Conservation (phyloP, 1,140 invertebrate species). For the Conus ventricosus region DNA sequence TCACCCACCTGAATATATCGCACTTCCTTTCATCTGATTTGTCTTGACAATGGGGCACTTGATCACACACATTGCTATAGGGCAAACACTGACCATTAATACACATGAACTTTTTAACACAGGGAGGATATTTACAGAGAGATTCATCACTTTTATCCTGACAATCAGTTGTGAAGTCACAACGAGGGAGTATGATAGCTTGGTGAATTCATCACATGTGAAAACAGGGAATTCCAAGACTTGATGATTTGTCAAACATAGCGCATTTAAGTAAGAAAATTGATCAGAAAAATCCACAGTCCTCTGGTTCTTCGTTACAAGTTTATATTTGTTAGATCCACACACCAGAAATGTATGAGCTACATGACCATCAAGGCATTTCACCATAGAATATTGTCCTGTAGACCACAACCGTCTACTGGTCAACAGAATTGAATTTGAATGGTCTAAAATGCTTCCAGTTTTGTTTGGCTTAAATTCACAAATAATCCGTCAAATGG, state of each 20-base stretch:
- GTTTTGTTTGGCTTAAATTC: neutral
- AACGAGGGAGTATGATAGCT: neutral
- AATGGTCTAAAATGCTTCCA: neutral
- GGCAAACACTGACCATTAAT: neutral
- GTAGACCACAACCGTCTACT: neutral
- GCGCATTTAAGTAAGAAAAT: neutral
- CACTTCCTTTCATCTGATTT: neutral
- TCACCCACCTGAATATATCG: neutral
- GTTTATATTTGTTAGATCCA: neutral
- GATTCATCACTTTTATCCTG: neutral
- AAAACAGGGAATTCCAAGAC: neutral
- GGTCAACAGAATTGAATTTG: neutral
- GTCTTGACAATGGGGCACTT: neutral
- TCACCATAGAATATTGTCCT: neutral
- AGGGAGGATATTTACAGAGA: neutral
- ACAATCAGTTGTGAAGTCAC: neutral
- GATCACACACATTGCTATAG: neutral
- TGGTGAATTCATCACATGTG: neutral
- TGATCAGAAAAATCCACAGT: neutral
- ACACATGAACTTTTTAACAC: neutral
- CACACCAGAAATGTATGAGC: neutral
- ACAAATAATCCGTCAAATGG: neutral
- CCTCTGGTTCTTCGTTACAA: neutral
- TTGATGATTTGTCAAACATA: neutral
- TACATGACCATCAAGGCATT: slow-evolving; percentile 7